Evolutionary conservation across 2,797 vertebrate genomes (phyloP), one percentile per base, ranked within the genome.

Genomic region (Craterocephalus amniculus): DNA sequence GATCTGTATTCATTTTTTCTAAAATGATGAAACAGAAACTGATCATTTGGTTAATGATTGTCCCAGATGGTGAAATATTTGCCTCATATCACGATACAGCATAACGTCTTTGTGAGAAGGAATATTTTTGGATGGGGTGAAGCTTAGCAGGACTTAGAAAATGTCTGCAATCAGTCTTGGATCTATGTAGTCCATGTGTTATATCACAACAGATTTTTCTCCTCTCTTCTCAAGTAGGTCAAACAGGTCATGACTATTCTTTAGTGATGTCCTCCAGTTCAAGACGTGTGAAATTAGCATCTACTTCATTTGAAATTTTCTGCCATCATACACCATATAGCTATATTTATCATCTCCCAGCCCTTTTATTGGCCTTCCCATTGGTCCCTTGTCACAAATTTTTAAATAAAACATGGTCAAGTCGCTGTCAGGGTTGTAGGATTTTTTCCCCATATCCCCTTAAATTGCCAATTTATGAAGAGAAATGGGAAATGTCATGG

Each of bases 401-500:
- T 52, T 68, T 35, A 79, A 67, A 84, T 84, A 68, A 82, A 89
- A 68, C 58, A 63, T 58, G 81, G 70, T 60, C 54, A 81, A 81
- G 74, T 80, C 70, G 55, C 57, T 68, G 59, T 67, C 64, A 69
- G 75, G 63, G 51, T 58, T 61, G 65, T 74, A 72, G 76, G 69
- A n/a, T 74, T 74, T 87, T 85, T 81, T 51, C 6, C 24, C 24
- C 83, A 85, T 86, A 84, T 76, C 70, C 74, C 68, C 72, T 87
- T 82, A 74, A 89, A 89, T 86, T 85, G 87, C 38, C 65, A 69
- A 78, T 89, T 91, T 90, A 89, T 91, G 80, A 90, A 87, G 84
- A 91, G 88, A 74, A 91, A 91, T 92, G 88, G 87, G 83, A 92
- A 91, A 91, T 91, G 87, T 92, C 88, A 90, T 84, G 76, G 80